phyloP scores from a whole-genome alignment of 2,113 vertebrate species.

The Serilophus lunatus region DNA sequence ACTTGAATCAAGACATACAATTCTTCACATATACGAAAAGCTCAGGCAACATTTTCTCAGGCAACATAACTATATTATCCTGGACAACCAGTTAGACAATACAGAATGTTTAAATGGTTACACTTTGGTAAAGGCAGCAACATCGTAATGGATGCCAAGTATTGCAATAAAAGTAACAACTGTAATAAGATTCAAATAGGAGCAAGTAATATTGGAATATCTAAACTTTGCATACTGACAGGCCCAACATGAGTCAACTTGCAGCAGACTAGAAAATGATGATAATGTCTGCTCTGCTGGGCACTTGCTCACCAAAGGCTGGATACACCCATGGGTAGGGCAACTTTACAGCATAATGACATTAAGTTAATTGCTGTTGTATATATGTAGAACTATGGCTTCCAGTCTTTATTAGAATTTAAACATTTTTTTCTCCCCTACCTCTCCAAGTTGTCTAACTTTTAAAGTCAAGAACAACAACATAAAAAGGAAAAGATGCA shows the following conservation, averaged over 20 bases:
- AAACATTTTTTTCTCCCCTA: background rate
- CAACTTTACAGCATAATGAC: constrained; percentile 12
- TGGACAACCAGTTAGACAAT: background rate
- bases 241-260: background rate
- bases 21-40: background rate
- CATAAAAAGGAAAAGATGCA: background rate
- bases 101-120: background rate
- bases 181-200: background rate
- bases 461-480: background rate
- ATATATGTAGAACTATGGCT: background rate
- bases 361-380: background rate
- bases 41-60: background rate
- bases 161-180: background rate
- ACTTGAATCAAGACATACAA: background rate
- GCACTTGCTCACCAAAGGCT: background rate
- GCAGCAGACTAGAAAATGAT: background rate
- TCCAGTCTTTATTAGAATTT: background rate
- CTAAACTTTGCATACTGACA: background rate
- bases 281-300: background rate
- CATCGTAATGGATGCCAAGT: background rate
- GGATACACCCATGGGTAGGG: constrained; percentile 43
- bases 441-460: background rate
- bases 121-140: background rate
- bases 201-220: background rate
- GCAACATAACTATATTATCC: background rate